Evolutionary conservation across 2,888 invertebrate species (phyloP).

Genomic region (Achlya flavicornis): DNA sequence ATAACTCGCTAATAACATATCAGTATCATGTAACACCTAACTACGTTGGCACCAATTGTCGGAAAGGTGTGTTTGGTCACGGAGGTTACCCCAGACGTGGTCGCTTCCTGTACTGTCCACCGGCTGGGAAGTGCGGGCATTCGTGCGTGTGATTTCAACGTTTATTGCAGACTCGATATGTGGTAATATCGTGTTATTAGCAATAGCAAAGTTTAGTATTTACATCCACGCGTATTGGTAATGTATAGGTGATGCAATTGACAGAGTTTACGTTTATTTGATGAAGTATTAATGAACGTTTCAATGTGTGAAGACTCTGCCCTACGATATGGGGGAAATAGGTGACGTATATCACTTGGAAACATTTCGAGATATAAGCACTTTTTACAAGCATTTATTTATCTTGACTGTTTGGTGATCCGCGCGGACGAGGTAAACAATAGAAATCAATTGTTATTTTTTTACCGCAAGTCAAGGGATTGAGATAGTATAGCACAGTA

Average conservation of each 20-base stretch:
- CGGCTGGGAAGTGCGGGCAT: constrained; percentile 41
- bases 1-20: too few relatives aligned
- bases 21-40: constrained; percentile 21
- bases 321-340: too few relatives aligned
- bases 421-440: too few relatives aligned
- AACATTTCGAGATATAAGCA: too few relatives aligned
- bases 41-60: constrained; percentile 12
- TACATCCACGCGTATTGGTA: neutral
- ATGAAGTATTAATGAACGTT: too few relatives aligned
- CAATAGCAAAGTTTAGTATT: constrained; percentile 1
- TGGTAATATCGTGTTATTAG: constrained; percentile 11
- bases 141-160: constrained; percentile 33
- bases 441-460: too few relatives aligned
- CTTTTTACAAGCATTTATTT: too few relatives aligned
- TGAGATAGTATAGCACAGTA: too few relatives aligned
- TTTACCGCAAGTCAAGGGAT: too few relatives aligned
- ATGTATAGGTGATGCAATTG: neutral
- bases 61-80: constrained; percentile 23
- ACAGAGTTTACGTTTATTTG: neutral
- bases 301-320: too few relatives aligned
- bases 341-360: too few relatives aligned
- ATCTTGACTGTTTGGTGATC: too few relatives aligned
- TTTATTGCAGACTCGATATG: constrained; percentile 10
- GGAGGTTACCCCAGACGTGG: constrained; percentile 24
- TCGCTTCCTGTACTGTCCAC: constrained; percentile 40